Conservation (phyloP, 2,888 invertebrate species). For the Clostera curtula region DNA sequence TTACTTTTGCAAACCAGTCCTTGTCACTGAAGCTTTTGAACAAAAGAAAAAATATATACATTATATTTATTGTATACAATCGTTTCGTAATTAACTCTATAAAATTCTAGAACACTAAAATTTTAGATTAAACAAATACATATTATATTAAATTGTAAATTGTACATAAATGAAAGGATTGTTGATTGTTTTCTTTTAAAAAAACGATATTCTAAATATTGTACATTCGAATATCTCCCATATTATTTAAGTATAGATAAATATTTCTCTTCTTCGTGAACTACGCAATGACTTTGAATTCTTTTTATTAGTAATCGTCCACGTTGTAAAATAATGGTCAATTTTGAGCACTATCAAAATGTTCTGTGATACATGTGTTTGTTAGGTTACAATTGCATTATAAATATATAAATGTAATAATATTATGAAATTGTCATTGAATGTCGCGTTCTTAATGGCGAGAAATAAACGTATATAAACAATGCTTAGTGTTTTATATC, state of each 20-base stretch:
- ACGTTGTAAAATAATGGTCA: slow-evolving; percentile 58
- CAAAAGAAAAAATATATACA: too few species aligned
- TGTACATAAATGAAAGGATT: background rate
- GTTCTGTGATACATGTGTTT: slow-evolving; percentile 71
- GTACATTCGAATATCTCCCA: slow-evolving; percentile 16
- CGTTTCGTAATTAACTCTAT: too few species aligned
- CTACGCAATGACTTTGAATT: slow-evolving; percentile 9
- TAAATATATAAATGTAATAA: slow-evolving; percentile 30
- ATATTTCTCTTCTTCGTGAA: slow-evolving; percentile 18
- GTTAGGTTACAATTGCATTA: slow-evolving; percentile 49
- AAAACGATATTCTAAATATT: too few species aligned
- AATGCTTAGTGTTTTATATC: slow-evolving; percentile 17
- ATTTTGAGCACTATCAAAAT: slow-evolving; percentile 72
- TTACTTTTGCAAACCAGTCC: too few species aligned
- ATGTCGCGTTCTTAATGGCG: slow-evolving; percentile 59
- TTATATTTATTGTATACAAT: too few species aligned
- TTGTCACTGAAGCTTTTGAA: too few species aligned
- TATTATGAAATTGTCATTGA: slow-evolving; percentile 52
- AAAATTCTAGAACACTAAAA: too few species aligned
- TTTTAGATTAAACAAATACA: too few species aligned
- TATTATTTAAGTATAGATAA: slow-evolving; percentile 12
- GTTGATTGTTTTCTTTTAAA: too few species aligned
- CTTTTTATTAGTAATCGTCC: slow-evolving; percentile 39
- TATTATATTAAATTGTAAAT: too few species aligned
- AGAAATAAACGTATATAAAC: slow-evolving; percentile 60